Evolutionary conservation across 2,888 invertebrate species (phyloP).

Genomic region (Auanema sp.): DNA sequence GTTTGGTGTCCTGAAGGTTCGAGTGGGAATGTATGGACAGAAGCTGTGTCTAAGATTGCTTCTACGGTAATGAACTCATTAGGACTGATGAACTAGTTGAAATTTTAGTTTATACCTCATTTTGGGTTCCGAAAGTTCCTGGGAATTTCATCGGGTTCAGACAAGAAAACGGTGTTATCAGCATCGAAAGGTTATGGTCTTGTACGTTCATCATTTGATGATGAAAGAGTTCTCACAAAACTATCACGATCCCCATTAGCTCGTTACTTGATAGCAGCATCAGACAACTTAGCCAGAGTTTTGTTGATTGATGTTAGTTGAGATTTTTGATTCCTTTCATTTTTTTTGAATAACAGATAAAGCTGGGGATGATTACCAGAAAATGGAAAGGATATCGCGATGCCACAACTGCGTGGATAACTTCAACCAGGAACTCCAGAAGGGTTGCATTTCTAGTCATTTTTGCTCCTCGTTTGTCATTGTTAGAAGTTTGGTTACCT

Average conservation of each 20-base stretch:
- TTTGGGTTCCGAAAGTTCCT: constrained; percentile 58
- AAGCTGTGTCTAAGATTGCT: constrained; percentile 29
- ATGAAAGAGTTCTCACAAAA: constrained; percentile 16
- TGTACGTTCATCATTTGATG: constrained; percentile 25
- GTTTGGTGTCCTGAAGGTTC: constrained; percentile 46
- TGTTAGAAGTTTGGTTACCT: constrained; percentile 78
- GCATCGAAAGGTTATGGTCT: constrained; percentile 21
- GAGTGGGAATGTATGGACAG: constrained; percentile 25
- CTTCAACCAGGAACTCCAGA: constrained; percentile 9
- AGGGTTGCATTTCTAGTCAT: constrained; percentile 79
- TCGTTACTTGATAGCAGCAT: constrained; percentile 66
- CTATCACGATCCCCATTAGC: constrained; percentile 19
- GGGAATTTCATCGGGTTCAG: constrained; percentile 48
- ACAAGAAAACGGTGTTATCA: constrained; percentile 31
- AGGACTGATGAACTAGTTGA: constrained; percentile 16
- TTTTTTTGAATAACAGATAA: constrained; percentile 45
- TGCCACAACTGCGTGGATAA: constrained; percentile 70
- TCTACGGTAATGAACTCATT: constrained; percentile 11
- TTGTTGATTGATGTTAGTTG: constrained; percentile 78
- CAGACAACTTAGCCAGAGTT: constrained; percentile 84
- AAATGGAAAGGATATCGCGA: constrained; percentile 95
- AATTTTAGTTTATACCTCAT: constrained; percentile 43
- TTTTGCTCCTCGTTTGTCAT: constrained; percentile 87
- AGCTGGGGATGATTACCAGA: constrained; percentile 78
- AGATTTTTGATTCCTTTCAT: constrained; percentile 8